A percentile compares a stretch with the other conserved stretches of the same genome.
Conservation (phyloP, 1,140 invertebrate species). For the Drosophila sucinea region DNA sequence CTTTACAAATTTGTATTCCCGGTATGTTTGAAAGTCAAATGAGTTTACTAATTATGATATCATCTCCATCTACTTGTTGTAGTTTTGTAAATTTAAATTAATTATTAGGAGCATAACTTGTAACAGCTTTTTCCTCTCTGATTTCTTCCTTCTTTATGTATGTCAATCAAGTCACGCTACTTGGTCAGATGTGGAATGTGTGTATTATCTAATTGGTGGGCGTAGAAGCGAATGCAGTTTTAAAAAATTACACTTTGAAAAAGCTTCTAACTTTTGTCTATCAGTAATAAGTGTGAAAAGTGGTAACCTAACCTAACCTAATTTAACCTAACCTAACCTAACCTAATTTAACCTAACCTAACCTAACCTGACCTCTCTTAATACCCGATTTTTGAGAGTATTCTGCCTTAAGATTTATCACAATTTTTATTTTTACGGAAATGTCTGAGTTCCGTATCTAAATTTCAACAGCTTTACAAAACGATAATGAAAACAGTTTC, state of each 20-base stretch:
- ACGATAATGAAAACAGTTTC: too few relatives aligned
- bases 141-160: slow-evolving; percentile 1
- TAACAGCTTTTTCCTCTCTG: slow-evolving; percentile 2
- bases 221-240: slow-evolving; percentile 29
- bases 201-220: slow-evolving; percentile 37
- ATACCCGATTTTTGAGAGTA: too few relatives aligned
- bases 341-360: too few relatives aligned
- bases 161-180: slow-evolving; percentile 39
- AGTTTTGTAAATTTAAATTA: slow-evolving; percentile 68
- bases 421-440: too few relatives aligned
- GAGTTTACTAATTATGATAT: slow-evolving; percentile 67
- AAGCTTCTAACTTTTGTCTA: background rate
- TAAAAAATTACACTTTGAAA: background rate
- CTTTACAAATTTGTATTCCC: slow-evolving; percentile 30
- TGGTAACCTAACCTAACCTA: too few relatives aligned
- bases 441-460: too few relatives aligned
- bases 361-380: too few relatives aligned
- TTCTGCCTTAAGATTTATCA: too few relatives aligned
- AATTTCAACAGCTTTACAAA: too few relatives aligned
- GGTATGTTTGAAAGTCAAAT: slow-evolving; percentile 35
- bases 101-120: slow-evolving; percentile 56
- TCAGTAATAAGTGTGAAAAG: too few relatives aligned
- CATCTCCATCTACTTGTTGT: slow-evolving; percentile 33
- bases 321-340: too few relatives aligned
- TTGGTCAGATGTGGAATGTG: slow-evolving; percentile 10